Percentiles rank a stretch among this genome's conserved stretches.
Evolutionary conservation across 2,113 vertebrate species (phyloP).

Genomic region (Galemys pyrenaicus): DNA sequence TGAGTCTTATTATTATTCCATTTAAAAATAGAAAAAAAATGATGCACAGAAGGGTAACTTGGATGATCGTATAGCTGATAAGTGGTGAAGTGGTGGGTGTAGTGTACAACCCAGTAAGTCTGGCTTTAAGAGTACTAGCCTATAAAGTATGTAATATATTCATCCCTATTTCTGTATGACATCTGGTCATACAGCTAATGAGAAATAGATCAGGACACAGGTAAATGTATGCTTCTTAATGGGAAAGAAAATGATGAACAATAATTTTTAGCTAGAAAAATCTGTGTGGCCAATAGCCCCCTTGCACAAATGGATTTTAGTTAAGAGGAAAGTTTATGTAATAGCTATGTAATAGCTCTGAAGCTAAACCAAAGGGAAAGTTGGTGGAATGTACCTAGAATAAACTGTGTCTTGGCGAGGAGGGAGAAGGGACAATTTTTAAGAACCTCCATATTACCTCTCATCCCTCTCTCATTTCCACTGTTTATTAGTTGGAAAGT

Average conservation of each 20-base stretch:
- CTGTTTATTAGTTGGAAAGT: background rate
- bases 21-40: background rate
- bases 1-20: background rate
- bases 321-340: background rate
- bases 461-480: background rate
- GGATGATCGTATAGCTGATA: background rate
- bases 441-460: background rate
- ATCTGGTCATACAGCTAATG: background rate
- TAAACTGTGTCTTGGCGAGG: background rate
- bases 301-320: background rate
- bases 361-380: background rate
- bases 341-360: background rate
- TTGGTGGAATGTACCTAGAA: background rate
- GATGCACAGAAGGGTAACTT: background rate
- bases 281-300: background rate
- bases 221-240: background rate
- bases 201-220: background rate
- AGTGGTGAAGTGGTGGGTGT: background rate
- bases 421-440: background rate
- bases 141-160: background rate
- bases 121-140: background rate
- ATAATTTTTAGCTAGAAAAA: slow-evolving; percentile 12
- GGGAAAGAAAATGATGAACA: background rate
- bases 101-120: background rate
- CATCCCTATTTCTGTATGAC: background rate